Percentiles rank a stretch among this genome's conserved stretches.
phyloP scores from a whole-genome alignment of 1,140 invertebrate species.

The Meloidogyne exigua region DNA sequence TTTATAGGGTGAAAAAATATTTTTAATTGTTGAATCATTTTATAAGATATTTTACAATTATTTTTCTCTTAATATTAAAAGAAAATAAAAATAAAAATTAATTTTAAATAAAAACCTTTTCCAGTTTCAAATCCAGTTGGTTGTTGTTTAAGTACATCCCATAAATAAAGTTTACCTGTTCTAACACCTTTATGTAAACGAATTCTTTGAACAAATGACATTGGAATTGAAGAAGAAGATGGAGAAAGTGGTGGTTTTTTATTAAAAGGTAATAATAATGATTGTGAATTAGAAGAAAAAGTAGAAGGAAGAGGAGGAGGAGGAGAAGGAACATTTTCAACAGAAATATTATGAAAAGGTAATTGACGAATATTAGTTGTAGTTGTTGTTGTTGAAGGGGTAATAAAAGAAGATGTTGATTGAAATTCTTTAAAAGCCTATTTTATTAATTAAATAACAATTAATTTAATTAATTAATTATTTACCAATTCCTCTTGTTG shows the following conservation, averaged over 20 bases:
- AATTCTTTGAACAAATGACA: conserved; percentile 39
- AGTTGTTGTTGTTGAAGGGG: no score
- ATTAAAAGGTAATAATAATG: neutral
- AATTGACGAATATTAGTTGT: no score
- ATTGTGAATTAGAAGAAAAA: no score
- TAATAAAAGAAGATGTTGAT: neutral
- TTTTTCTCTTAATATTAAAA: no score
- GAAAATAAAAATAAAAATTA: no score
- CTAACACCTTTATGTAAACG: conserved; percentile 40
- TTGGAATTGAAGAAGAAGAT: neutral
- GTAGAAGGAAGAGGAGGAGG: neutral
- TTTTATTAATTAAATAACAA: neutral
- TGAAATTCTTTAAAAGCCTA: neutral
- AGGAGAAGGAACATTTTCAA: neutral
- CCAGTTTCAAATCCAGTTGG: conserved; percentile 2
- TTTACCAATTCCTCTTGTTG: conserved; percentile 2
- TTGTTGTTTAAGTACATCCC: conserved; percentile 26
- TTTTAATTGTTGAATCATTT: neutral
- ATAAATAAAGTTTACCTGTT: conserved; percentile 41
- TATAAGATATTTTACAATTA: neutral
- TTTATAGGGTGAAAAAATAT: neutral
- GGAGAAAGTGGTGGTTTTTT: neutral
- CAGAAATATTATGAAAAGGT: neutral
- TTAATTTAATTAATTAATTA: neutral
- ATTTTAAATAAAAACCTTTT: conserved; percentile 10